Evolutionary conservation across 64 coral and sea anemone species (phyloP), one percentile per base, ranked within the genome.

Genomic region (Porites australiensis): DNA sequence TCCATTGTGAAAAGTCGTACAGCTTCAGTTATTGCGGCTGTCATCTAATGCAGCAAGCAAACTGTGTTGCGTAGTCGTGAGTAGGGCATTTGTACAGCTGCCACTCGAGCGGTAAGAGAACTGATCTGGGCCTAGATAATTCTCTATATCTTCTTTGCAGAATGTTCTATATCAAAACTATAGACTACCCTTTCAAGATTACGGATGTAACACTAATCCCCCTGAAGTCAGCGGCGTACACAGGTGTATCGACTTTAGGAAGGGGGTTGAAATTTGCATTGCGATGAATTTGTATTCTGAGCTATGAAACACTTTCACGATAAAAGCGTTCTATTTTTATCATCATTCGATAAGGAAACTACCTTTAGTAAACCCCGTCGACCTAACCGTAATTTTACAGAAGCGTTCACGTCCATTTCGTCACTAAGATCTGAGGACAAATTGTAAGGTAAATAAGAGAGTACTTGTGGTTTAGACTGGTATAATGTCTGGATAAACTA

Each of bases 1-100:
- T 15, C 72, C 72, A 75, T 75, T 48, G 72, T 43, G 1, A 75
- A 75, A 75, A 75, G 21, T 43, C 72, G 21, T 43, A 75, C 72
- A 15, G 2, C 72, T 43, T 37, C 27, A 37, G 27, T 43, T 75
- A 48, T 75, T 75, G 72, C 72, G 2, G 21, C 21, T 23, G 72
- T 22, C 2, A 48, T 75, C 21, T 48, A 75, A 75, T 43, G 72
- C 72, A 23, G 21, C 21, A 75, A 75, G 72, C 46, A 43, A 48
- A n/a, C 13, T 43, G 72, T 75, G 72, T 48, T 75, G 72, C 46
- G 27, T 37, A 37, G n/a, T 75, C 12, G 21, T 23, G 21, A 75
- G 72, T 13, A 75, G 72, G 72, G 0, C 72, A 23, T 75, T 37
- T 37, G 27, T 37, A 37, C 27, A 37, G 27, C 72, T 63, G 60